A percentile compares a stretch with the other conserved stretches of the same genome.
phyloP scores from a whole-genome alignment of 2,888 invertebrate genomes.

The Helicoverpa assulta region DNA sequence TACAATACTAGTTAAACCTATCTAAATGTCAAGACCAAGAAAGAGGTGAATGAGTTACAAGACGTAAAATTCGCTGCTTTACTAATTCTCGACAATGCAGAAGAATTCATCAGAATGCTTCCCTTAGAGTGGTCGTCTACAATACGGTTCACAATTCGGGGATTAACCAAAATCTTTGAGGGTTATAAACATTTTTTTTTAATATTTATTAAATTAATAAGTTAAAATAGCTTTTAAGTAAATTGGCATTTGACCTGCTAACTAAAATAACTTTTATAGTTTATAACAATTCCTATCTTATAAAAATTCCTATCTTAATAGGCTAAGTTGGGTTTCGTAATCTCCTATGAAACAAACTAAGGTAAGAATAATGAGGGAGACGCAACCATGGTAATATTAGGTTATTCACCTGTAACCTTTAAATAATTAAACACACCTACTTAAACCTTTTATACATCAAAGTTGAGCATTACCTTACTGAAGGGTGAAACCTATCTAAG shows the following conservation, averaged over 20 bases:
- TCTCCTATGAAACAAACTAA: too few species aligned
- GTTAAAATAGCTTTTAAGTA: too few species aligned
- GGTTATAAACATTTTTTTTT: too few species aligned
- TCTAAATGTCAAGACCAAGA: slow-evolving; percentile 49
- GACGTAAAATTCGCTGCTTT: slow-evolving; percentile 58
- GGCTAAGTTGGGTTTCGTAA: too few species aligned
- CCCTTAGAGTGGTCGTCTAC: slow-evolving; percentile 58
- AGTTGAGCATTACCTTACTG: slow-evolving; percentile 8
- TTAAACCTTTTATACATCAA: slow-evolving; percentile 26
- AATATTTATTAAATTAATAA: too few species aligned
- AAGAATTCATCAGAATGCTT: slow-evolving; percentile 71
- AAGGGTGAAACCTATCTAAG: too few species aligned
- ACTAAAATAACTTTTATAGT: too few species aligned
- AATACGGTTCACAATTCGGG: slow-evolving; percentile 53
- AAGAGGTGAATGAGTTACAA: slow-evolving; percentile 42
- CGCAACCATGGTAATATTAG: background rate
- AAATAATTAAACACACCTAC: background rate
- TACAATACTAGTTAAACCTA: slow-evolving; percentile 54
- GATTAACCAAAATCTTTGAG: background rate
- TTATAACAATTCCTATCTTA: too few species aligned
- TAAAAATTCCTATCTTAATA: too few species aligned
- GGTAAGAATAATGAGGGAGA: too few species aligned
- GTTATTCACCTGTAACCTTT: background rate
- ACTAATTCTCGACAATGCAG: slow-evolving; percentile 68
- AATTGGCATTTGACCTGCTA: too few species aligned